Base-by-base conservation (phyloP, 2,113 vertebrate species). In the Ellobius talpinus region DNA sequence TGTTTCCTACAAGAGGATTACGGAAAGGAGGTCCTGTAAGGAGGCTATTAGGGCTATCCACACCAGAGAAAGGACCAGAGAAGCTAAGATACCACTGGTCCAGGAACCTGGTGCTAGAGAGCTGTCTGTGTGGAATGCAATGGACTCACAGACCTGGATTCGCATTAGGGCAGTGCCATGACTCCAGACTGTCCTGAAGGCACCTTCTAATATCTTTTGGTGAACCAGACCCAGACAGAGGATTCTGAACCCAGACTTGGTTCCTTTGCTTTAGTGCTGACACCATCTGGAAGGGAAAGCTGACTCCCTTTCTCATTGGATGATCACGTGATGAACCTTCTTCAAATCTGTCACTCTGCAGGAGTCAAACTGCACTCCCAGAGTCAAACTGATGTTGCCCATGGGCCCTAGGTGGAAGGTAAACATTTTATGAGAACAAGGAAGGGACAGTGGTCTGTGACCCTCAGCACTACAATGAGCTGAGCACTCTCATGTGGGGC, bases 291-390 rank as follows among this genome's bases (percentile, higher is more conserved):
- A 8, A 68, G 45, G 63, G 17, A 73, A 77, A 58, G 31, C 23
- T 47, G 36, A 63, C 33, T 89, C 58, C 79, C 55, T 52, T 89
- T 81, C 77, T 70, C 24, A 1, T 4, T 5, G 5, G 55, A 10
- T 4, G 1, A n/a, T 33, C 19, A 3, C 0, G 2, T 23, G 3
- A 7, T 63, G 24, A 42, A 42, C 9, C 7, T 24, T 13, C 14
- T n/a, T 17, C 72, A 7, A 3, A 6, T 39, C 39, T 39, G 19
- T 45, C 42, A 5, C 7, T 45, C 90, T 52, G 29, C 42, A 24
- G n/a, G 21, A 65, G 13, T 6, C 5, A 45, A 45, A 45, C n/a
- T 45, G 45, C 45, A 45, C n/a, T 50, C 78, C 84, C 42, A 4
- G 36, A n/a, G 66, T 65, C 73, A 33, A 31, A 3, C 42, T 7